Evolutionary conservation across 2,888 invertebrate species (phyloP).

Genomic region (Mesorhabditis belari): DNA sequence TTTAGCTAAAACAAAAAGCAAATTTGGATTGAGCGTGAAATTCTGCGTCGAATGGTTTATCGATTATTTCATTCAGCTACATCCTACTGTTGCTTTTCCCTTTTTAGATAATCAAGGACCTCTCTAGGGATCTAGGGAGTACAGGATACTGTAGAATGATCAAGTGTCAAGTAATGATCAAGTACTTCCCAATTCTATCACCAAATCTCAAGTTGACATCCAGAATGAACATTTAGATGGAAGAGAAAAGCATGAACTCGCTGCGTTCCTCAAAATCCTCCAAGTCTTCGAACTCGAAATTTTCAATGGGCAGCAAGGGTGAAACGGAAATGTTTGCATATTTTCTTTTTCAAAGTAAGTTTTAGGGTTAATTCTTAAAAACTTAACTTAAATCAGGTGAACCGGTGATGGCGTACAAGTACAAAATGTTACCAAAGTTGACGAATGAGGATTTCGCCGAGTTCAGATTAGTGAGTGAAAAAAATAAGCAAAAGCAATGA

Average conservation of each 20-base stretch:
- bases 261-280: neutral
- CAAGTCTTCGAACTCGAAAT: conserved; percentile 6
- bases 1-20: no score
- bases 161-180: no score
- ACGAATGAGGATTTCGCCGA: neutral
- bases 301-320: neutral
- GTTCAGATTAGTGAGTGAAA: conserved; percentile 7
- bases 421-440: conserved; percentile 1
- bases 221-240: no score
- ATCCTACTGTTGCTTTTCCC: no score
- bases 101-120: no score
- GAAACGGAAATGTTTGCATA: neutral
- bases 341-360: neutral
- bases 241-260: neutral
- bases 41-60: no score
- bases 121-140: no score
- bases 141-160: no score
- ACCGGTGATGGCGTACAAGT: conserved; percentile 17
- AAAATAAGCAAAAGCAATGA: neutral
- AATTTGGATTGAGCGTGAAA: no score
- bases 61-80: no score
- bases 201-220: no score
- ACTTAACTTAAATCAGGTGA: conserved; percentile 2
- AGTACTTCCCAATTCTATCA: no score
- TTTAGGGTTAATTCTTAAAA: neutral